Evolutionary conservation across 2,797 vertebrate genomes (phyloP).

Genomic region (Apogon talboti): DNA sequence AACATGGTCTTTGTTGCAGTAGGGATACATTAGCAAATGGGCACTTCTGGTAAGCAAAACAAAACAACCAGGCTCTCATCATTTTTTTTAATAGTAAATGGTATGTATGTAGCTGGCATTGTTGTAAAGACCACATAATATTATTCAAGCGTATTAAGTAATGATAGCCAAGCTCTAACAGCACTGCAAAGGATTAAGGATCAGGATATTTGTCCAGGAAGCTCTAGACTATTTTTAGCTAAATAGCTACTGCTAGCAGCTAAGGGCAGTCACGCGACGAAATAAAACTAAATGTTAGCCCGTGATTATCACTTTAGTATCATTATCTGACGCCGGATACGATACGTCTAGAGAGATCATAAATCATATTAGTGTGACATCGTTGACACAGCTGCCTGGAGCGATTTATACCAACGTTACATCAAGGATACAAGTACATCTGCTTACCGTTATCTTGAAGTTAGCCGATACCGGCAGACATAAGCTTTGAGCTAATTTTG

Average conservation of each 20-base stretch:
- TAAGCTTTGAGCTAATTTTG: not conserved
- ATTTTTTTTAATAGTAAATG: not conserved
- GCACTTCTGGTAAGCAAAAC: constrained; percentile 30
- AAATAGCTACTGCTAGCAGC: constrained; percentile 40
- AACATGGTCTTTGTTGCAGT: constrained; percentile 12
- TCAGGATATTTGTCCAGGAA: not conserved
- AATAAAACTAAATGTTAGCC: not conserved
- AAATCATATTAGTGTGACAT: too few species aligned
- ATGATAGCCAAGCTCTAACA: not conserved
- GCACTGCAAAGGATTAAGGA: not conserved
- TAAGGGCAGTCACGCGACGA: constrained; percentile 18
- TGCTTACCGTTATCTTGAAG: not conserved
- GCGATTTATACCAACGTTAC: not conserved
- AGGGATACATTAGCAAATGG: not conserved
- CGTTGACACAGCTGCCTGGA: not conserved
- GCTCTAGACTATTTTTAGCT: constrained; percentile 39
- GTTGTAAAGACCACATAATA: not conserved
- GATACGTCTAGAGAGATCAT: not conserved
- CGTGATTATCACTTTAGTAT: not conserved
- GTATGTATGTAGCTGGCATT: too few species aligned
- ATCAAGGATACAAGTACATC: fast-evolving
- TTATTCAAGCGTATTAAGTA: fast-evolving
- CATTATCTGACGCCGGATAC: not conserved
- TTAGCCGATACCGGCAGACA: not conserved
- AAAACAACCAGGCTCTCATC: constrained; percentile 30